phyloP scores from a whole-genome alignment of 2,113 vertebrate species.

The Cyprinodon variegatus region DNA sequence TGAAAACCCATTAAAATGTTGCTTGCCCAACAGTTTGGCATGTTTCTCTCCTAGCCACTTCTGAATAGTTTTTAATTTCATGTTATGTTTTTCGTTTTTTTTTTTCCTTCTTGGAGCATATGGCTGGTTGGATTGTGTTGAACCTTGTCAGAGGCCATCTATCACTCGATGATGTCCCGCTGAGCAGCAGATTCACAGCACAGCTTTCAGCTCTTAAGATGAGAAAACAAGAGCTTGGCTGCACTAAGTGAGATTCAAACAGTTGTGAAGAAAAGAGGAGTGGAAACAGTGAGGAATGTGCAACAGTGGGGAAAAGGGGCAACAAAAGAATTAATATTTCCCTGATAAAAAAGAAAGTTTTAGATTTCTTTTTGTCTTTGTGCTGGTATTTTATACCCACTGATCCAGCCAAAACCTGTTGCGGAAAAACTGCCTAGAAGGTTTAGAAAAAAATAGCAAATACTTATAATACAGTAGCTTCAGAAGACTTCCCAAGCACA shows the following conservation, averaged over 20 bases:
- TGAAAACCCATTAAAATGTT: conserved; percentile 49
- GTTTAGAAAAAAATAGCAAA: conserved; percentile 5
- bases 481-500: conserved; percentile 34
- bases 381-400: not conserved
- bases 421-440: conserved; percentile 36
- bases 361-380: conserved; percentile 16
- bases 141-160: conserved; percentile 76
- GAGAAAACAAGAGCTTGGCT: conserved; percentile 64
- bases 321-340: conserved; percentile 23
- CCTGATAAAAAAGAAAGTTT: conserved; percentile 7
- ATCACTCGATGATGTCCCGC: conserved; percentile 74
- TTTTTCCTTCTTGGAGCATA: conserved; percentile 64
- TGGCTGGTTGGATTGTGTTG: conserved; percentile 73
- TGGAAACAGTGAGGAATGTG: conserved; percentile 30
- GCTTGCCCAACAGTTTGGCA: conserved; percentile 65
- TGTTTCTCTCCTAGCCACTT: conserved; percentile 56
- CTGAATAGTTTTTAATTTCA: conserved; percentile 68
- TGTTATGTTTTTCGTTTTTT: conserved; percentile 20
- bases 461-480: conserved; percentile 38
- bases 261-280: conserved; percentile 26
- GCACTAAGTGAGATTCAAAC: conserved; percentile 45
- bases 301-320: conserved; percentile 9
- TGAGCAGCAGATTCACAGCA: conserved; percentile 65
- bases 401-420: conserved; percentile 30
- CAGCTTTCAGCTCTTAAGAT: conserved; percentile 55